These are phyloP conservation scores for Lacanobia wlatinum DNA, from an alignment of 2,888 invertebrate genomes.

Conservation along the genomic window DNA sequence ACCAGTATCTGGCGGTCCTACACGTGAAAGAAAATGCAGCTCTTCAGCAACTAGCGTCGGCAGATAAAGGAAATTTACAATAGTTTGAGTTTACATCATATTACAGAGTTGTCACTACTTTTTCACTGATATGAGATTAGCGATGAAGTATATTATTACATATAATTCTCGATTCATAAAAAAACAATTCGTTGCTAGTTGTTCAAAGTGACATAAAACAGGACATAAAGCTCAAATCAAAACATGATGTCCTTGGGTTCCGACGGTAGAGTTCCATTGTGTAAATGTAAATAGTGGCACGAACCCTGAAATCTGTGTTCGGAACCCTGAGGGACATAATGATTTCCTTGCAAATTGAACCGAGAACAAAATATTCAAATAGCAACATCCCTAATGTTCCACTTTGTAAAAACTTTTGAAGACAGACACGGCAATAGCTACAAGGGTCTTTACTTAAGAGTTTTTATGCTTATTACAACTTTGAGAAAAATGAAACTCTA, in stretches of 20 bases:
- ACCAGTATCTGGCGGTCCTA: background rate
- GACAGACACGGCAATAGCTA: conserved; percentile 46
- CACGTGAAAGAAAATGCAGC: conserved; percentile 8
- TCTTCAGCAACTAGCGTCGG: background rate
- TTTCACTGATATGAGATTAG: conserved; percentile 1
- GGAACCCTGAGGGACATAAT: conserved; percentile 52
- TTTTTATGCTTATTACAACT: conserved; percentile 50
- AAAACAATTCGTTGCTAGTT: conserved; percentile 17
- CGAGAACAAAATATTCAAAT: conserved; percentile 54
- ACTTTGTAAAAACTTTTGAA: conserved; percentile 51
- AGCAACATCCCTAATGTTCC: conserved; percentile 49
- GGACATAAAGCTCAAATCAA: conserved; percentile 60
- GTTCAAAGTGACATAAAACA: conserved; percentile 31
- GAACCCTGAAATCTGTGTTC: conserved; percentile 47
- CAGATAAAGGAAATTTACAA: background rate
- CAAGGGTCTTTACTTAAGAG: conserved; percentile 46
- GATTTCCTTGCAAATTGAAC: conserved; percentile 53
- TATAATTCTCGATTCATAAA: conserved; percentile 25
- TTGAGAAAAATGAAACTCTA: conserved; percentile 23
- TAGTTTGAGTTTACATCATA: background rate
- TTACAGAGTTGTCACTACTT: background rate
- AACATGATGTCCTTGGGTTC: conserved; percentile 59
- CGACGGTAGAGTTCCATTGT: conserved; percentile 66
- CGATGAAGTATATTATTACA: conserved; percentile 18
- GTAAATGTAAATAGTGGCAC: conserved; percentile 67